Evolutionary conservation across 2,797 vertebrate species (phyloP).

Genomic region (Pitangus sulphuratus): DNA sequence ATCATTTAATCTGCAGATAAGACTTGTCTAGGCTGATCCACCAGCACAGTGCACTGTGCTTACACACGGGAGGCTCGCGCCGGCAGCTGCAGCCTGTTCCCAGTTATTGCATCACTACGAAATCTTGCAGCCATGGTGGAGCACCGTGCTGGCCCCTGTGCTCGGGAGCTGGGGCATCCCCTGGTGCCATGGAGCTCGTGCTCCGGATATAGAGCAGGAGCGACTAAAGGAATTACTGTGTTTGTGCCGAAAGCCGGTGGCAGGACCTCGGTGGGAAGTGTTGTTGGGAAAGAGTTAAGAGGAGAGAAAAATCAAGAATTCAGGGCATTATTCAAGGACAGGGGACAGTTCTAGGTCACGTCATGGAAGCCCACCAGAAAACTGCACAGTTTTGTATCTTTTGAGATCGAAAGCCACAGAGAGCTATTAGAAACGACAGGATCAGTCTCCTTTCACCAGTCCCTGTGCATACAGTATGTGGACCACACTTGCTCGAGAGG

Average conservation of each 20-base stretch:
- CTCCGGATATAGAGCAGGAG: background rate
- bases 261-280: background rate
- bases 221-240: background rate
- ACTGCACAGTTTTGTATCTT: background rate
- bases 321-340: background rate
- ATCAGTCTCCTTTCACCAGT: background rate
- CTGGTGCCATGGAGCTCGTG: rapidly evolving
- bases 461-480: background rate
- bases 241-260: background rate
- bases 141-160: background rate
- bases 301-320: background rate
- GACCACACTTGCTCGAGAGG: background rate
- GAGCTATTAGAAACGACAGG: background rate
- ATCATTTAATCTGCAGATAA: conserved; percentile 65
- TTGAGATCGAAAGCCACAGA: background rate
- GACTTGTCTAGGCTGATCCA: conserved; percentile 48
- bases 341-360: background rate
- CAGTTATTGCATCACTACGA: background rate
- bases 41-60: background rate
- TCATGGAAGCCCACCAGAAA: background rate
- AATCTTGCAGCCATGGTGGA: background rate
- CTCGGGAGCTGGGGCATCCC: background rate
- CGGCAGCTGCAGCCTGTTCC: background rate
- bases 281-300: background rate
- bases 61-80: background rate